These are phyloP conservation scores for Cochlearius cochlearius DNA, from an alignment of 2,113 vertebrate genomes.

Conservation along the genomic window DNA sequence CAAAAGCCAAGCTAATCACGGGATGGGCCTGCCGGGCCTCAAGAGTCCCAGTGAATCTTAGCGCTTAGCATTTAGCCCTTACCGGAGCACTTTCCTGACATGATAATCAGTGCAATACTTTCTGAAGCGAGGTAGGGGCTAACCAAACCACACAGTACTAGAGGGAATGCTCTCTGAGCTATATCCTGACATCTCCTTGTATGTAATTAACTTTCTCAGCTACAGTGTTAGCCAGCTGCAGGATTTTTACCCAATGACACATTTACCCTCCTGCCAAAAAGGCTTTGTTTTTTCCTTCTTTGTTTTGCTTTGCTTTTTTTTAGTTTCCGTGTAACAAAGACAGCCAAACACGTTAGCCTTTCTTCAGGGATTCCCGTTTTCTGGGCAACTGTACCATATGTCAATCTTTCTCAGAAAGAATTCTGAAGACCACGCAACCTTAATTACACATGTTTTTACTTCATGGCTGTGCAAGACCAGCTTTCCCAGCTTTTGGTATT, in stretches of 20 bases:
- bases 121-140: neutral
- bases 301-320: conserved; percentile 11
- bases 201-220: conserved; percentile 24
- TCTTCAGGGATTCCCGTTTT: neutral
- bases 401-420: neutral
- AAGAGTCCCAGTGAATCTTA: neutral
- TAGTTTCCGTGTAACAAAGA: conserved; percentile 4
- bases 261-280: neutral
- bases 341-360: neutral
- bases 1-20: neutral
- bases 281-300: neutral
- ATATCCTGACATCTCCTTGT: neutral
- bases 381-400: neutral
- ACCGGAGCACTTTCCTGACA: neutral
- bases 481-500: neutral
- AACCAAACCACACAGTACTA: neutral
- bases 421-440: neutral
- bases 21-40: neutral
- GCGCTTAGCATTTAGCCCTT: neutral
- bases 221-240: neutral
- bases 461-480: neutral
- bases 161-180: neutral
- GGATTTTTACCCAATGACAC: conserved; percentile 30
- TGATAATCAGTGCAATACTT: neutral
- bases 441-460: neutral